A percentile compares a stretch with the other conserved stretches of the same genome.
These are phyloP conservation scores for Sciurus carolinensis DNA, from an alignment of 2,797 vertebrate species.

Conservation along the genomic window DNA sequence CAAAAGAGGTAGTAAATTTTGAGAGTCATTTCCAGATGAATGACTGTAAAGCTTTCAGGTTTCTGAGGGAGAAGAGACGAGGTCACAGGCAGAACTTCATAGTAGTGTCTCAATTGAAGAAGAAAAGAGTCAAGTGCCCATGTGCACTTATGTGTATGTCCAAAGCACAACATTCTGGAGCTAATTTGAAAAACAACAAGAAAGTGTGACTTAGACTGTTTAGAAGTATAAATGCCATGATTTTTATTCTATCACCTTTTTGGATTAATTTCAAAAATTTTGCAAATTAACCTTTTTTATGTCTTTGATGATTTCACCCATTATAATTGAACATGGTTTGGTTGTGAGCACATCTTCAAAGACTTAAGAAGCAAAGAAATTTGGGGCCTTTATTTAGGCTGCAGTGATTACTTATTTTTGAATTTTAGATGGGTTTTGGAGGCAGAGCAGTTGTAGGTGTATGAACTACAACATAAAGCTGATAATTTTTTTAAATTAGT, in stretches of 20 bases:
- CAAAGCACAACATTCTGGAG: neutral
- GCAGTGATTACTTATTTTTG: neutral
- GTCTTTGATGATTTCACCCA: neutral
- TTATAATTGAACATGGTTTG: neutral
- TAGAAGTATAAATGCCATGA: neutral
- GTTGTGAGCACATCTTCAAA: neutral
- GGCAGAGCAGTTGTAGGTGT: too few species aligned
- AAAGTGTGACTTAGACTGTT: neutral
- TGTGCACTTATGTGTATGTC: rapidly evolving
- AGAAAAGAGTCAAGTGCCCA: neutral
- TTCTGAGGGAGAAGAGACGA: neutral
- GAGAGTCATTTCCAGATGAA: neutral
- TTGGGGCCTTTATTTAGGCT: neutral
- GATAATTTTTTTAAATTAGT: neutral
- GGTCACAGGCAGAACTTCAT: neutral
- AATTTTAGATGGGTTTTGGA: neutral
- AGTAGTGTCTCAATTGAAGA: neutral
- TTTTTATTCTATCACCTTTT: neutral
- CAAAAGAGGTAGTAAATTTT: neutral
- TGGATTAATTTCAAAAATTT: neutral
- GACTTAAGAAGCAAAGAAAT: neutral
- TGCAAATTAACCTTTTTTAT: neutral
- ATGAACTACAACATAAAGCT: neutral
- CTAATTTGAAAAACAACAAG: neutral
- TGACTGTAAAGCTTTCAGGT: neutral